Base-by-base conservation (phyloP, 1,140 invertebrate genomes). In the Cephus cinctus region DNA sequence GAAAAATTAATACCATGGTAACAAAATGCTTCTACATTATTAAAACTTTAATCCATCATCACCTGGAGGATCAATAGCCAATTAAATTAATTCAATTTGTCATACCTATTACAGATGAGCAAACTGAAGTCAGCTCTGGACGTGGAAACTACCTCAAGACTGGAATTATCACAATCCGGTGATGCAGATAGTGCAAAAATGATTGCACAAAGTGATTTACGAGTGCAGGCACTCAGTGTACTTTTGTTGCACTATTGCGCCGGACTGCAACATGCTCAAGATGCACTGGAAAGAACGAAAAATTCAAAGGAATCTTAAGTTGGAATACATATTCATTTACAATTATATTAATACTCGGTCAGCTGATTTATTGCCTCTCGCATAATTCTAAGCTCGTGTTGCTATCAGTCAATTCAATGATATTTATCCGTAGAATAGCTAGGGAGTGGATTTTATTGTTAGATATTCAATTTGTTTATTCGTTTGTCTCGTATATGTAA, bases 161-260 rank as follows among this genome's bases (percentile, higher is more conserved):
- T 69, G 56, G 64, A 69, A 41, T 48, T 75, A 47, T 67, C 67
- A 8, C 71, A 73, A 34, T 63, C 50, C 32, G 54, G 56, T 50
- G 71, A 80, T 43, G 69, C 73, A 35, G 82, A 82, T 55, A 84
- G 75, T 54, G 70, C 75, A 6, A 81, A 79, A 59, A 65, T 79
- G 55, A 81, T 81, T 50, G 77, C 68, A 40, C 82, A 87, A 63
- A 86, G 83, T 18, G 88, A 90, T 63, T 80, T 86, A 51, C 83
- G 86, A 59, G 84, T 88, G 3, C 86, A 90, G 65, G 88, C 88
- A 1, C 69, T 94, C 43, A 89, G 89, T 19, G 83, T 92, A 18
- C 77, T 94, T 21, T 85, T 93, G 83, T 73, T 93, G 51, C 89
- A 93, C 69, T 92, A 89, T 74, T 94, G 90, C 70, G 84, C 89